A percentile compares a stretch with the other conserved stretches of the same genome.
Evolutionary conservation across 2,113 vertebrate genomes (phyloP).

Genomic region (Meles meles): DNA sequence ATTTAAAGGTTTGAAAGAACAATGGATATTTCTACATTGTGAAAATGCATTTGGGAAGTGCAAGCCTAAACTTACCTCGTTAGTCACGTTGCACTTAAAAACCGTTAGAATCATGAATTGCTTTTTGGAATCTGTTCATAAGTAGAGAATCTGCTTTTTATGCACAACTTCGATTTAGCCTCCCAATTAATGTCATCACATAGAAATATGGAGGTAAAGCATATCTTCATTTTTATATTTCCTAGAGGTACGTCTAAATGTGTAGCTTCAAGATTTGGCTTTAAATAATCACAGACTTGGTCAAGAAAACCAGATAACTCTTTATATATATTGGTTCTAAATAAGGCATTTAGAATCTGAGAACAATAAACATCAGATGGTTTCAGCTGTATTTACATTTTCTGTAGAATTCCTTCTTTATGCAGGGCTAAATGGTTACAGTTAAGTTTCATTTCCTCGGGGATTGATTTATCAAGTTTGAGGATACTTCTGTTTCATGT

Average conservation of each 20-base stretch:
- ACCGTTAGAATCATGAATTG: not conserved
- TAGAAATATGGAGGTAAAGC: not conserved
- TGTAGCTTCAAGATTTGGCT: not conserved
- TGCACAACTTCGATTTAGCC: not conserved
- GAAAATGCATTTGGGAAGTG: constrained; percentile 5
- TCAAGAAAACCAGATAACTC: not conserved
- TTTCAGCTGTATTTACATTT: constrained; percentile 54
- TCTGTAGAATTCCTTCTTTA: constrained; percentile 13
- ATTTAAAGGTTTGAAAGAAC: not conserved
- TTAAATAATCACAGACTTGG: constrained; percentile 45
- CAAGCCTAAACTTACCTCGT: not conserved
- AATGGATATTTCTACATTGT: not conserved
- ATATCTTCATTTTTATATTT: constrained; percentile 17
- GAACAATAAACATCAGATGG: constrained; percentile 43
- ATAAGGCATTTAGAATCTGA: constrained; percentile 30
- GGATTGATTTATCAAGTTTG: constrained; percentile 6
- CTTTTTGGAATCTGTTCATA: not conserved
- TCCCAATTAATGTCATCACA: not conserved
- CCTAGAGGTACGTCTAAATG: not conserved
- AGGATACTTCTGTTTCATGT: not conserved
- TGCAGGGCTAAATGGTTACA: constrained; percentile 15
- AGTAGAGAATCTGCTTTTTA: not conserved
- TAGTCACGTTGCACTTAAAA: not conserved
- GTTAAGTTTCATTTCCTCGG: constrained; percentile 54
- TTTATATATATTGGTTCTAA: not conserved